These are phyloP conservation scores for Capromys pilorides DNA, from an alignment of 2,797 vertebrate genomes.

Conservation along the genomic window DNA sequence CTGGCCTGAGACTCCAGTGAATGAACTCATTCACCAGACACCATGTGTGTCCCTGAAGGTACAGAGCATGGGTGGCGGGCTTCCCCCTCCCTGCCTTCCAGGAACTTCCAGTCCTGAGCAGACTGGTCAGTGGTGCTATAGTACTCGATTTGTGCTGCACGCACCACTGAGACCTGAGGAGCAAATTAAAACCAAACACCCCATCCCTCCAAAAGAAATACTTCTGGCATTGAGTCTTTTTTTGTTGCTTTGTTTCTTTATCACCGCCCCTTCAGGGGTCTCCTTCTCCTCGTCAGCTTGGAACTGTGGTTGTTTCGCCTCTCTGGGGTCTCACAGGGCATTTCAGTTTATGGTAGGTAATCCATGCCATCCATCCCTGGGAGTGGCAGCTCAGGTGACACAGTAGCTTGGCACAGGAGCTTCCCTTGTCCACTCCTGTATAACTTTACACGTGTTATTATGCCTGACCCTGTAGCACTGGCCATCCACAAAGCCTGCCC, in stretches of 20 bases:
- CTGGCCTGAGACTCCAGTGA: slow-evolving; percentile 10
- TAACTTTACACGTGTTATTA: not conserved
- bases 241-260: too few species aligned
- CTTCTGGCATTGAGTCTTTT: not conserved
- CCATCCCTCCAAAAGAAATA: not conserved
- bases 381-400: not conserved
- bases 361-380: not conserved
- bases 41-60: not conserved
- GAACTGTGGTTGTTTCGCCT: not conserved
- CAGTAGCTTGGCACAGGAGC: not conserved
- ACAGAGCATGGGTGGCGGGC: not conserved
- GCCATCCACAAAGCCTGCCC: not conserved
- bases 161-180: not conserved
- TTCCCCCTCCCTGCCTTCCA: not conserved
- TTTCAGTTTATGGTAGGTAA: not conserved
- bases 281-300: not conserved
- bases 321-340: not conserved
- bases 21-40: slow-evolving; percentile 20
- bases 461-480: not conserved
- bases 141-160: not conserved
- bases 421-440: not conserved
- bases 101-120: not conserved
- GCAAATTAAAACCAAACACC: not conserved
- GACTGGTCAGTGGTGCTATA: not conserved
- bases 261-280: not conserved